Evolutionary conservation across 2,797 vertebrate species (phyloP).

Genomic region (Malurus leucopterus): DNA sequence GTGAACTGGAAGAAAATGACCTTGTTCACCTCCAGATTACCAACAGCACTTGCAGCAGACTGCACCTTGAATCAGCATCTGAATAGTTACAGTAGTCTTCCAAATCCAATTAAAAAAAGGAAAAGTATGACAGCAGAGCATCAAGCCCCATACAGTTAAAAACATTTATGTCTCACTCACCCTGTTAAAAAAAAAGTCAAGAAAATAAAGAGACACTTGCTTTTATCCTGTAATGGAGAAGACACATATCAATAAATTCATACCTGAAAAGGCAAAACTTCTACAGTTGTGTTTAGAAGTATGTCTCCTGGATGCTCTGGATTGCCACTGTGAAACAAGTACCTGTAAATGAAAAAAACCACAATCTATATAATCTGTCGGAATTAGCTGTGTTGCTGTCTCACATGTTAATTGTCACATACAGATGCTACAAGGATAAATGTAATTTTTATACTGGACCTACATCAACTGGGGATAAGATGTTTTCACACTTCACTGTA

Average conservation of each 20-base stretch:
- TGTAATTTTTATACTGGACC: not conserved
- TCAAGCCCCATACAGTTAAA: not conserved
- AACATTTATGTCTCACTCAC: not conserved
- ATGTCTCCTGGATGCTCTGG: slow-evolving; percentile 95
- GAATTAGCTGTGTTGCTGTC: not conserved
- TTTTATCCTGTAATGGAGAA: not conserved
- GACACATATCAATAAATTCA: not conserved
- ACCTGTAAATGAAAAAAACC: slow-evolving; percentile 73
- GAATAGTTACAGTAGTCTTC: not conserved
- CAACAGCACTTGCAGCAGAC: not conserved
- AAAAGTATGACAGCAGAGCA: not conserved
- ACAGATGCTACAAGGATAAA: not conserved
- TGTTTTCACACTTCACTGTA: not conserved
- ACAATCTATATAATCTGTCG: not conserved
- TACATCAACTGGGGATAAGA: not conserved
- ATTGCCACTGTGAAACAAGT: slow-evolving; percentile 95
- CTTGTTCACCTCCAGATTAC: not conserved
- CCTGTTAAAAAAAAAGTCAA: not conserved
- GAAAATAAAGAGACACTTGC: not conserved
- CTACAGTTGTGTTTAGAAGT: slow-evolving; percentile 92
- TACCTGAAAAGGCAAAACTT: slow-evolving; percentile 91
- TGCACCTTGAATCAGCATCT: not conserved
- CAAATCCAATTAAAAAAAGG: not conserved
- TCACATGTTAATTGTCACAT: not conserved
- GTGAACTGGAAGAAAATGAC: not conserved